phyloP scores from a whole-genome alignment of 1,140 invertebrate species.

The Stenopsyche tienmushanensis region DNA sequence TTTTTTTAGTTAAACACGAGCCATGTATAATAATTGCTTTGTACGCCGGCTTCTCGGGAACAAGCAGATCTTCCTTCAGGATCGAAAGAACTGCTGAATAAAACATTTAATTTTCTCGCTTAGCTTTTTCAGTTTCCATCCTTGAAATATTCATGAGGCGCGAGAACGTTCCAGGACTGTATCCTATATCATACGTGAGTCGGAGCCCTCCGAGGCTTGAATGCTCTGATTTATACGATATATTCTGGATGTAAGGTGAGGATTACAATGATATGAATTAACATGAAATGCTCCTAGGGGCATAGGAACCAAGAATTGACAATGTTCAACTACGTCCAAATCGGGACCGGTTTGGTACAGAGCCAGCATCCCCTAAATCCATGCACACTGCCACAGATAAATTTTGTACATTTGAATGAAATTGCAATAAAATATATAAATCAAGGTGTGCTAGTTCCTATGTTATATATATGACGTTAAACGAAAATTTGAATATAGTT shows the following conservation, averaged over 20 bases:
- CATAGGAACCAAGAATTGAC: background rate
- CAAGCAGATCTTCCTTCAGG: background rate
- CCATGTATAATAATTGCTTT: no score
- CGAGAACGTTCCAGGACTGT: background rate
- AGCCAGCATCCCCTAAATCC: no score
- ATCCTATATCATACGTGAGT: slow-evolving; percentile 12
- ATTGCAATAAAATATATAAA: no score
- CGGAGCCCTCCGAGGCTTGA: slow-evolving; percentile 1
- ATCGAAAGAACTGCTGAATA: slow-evolving; percentile 7
- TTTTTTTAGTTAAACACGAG: no score
- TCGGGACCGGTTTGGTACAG: no score
- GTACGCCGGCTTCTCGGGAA: no score
- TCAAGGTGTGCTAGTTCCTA: no score
- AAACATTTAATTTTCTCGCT: slow-evolving; percentile 30
- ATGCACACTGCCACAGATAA: no score
- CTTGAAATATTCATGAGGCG: slow-evolving; percentile 26
- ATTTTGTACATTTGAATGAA: no score
- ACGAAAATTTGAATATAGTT: no score
- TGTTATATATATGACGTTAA: no score
- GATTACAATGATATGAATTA: slow-evolving; percentile 22
- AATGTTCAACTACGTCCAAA: no score
- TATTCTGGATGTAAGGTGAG: slow-evolving; percentile 9
- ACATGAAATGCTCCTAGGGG: background rate
- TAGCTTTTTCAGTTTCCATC: slow-evolving; percentile 18
- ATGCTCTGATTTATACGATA: slow-evolving; percentile 12